Conservation (phyloP, 2,797 vertebrate genomes). For the Hippocampus kuda region DNA sequence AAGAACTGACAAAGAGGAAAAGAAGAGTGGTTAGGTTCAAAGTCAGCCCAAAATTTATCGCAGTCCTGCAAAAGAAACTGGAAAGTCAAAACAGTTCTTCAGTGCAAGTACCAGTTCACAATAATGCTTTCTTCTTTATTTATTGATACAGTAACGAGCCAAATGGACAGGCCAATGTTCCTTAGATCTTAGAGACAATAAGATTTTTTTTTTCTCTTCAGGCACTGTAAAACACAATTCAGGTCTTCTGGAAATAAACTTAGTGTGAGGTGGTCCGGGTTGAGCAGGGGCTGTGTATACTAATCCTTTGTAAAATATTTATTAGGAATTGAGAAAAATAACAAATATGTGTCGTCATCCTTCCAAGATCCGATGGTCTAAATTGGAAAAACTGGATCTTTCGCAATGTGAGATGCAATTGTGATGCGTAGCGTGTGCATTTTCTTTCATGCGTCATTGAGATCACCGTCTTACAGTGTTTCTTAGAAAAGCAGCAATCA, state of each 20-base stretch:
- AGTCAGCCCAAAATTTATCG: slow-evolving; percentile 13
- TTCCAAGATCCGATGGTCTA: background rate
- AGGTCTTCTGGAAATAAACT: background rate
- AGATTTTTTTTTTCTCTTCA: background rate
- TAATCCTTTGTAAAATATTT: background rate
- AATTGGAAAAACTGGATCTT: background rate
- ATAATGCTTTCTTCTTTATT: slow-evolving; percentile 1
- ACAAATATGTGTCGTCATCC: background rate
- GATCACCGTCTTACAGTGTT: background rate
- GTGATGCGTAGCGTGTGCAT: background rate
- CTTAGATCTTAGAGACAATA: background rate
- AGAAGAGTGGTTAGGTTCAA: slow-evolving; percentile 30
- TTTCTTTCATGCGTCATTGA: background rate
- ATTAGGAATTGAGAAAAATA: background rate
- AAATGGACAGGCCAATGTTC: background rate
- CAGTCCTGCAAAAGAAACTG: slow-evolving; percentile 27
- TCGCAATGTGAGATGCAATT: background rate
- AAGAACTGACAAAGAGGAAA: slow-evolving; percentile 49
- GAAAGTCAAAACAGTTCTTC: background rate
- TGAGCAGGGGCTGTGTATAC: background rate
- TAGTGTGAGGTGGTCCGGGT: background rate
- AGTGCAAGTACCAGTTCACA: background rate
- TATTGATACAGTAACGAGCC: background rate
- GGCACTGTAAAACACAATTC: background rate
- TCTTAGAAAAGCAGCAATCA: background rate